Percentiles rank a stretch among this genome's conserved stretches.
phyloP scores from a whole-genome alignment of 37 sponge, comb jelly and placozoan genomes.

The Corticium candelabrum region DNA sequence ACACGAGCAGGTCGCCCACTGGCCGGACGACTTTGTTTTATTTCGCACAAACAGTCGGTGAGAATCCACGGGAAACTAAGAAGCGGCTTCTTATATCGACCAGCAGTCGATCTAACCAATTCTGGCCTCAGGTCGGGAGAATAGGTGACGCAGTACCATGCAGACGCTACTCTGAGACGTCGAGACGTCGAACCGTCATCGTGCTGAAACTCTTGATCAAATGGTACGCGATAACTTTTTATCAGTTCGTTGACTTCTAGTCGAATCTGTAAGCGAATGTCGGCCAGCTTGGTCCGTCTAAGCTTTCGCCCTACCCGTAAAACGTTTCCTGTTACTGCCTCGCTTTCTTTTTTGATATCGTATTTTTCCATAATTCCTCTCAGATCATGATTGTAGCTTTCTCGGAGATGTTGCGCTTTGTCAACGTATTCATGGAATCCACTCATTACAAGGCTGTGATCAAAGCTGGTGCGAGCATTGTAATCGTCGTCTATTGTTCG shows the following conservation, averaged over 20 bases:
- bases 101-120: too few relatives aligned
- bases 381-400: background rate
- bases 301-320: background rate
- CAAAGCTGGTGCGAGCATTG: background rate
- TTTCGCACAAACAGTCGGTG: background rate
- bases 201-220: background rate
- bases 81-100: background rate
- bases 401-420: background rate
- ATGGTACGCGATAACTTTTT: background rate
- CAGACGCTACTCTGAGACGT: too few relatives aligned
- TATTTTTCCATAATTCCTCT: background rate
- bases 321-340: background rate
- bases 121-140: background rate
- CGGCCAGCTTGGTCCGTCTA: background rate
- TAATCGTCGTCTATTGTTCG: background rate
- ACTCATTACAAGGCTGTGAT: background rate
- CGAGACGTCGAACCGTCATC: too few relatives aligned
- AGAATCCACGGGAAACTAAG: background rate
- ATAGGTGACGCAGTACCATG: background rate
- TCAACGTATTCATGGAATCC: background rate
- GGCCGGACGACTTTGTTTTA: too few relatives aligned
- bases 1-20: too few relatives aligned
- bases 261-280: background rate
- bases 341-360: background rate
- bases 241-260: background rate